Base-by-base conservation (phyloP, 1,140 invertebrate species). In the Agrilus planipennis region DNA sequence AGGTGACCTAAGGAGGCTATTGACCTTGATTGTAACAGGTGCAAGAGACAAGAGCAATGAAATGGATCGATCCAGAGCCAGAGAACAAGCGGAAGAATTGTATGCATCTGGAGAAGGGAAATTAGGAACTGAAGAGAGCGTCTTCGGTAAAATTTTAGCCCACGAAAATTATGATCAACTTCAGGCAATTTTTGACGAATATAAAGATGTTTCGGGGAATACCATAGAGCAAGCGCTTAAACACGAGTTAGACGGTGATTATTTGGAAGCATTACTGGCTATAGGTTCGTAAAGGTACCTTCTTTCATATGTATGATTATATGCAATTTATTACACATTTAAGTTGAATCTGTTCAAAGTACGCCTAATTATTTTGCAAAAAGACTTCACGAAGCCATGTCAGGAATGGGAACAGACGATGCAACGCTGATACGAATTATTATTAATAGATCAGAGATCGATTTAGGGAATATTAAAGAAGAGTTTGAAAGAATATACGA, bases 1-100 rank as follows among this genome's bases (percentile, higher is more conserved):
- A 0, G 84, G 86, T 2, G 69, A 83, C 58, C 85, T 86, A 58
- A 70, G 80, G 10, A 72, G 81, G 7, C 63, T 89, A 12, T 66
- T 89, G 2, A 75, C 75, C 0, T 61, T 78, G 18, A 73, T 78
- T 41, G 64, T 77, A 2, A 76, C 72, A 12, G 58, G 57, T 17
- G 53, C 53, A 15, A 22, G 64, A 62, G 46, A 64, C 36, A 43
- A 55, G 25, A 39, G 48, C 31, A 50, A 60, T 11, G 65, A 60
- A 4, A 65, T 69, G 22, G 68, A 75, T 62, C 42, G 55, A 0
- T 62, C 35, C 1, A 63, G 65, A 34, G 76, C 76, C 7, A 60
- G 59, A 17, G 74, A 75, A 47, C 58, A 50, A 41, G 49, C 76
- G 1, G 65, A 73, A 47, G 62, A 65, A 46, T 61, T 79, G 5